A percentile compares a stretch with the other conserved stretches of the same genome.
Evolutionary conservation across 1,140 invertebrate species (phyloP).

Genomic region (Acromyrmex heyeri): DNA sequence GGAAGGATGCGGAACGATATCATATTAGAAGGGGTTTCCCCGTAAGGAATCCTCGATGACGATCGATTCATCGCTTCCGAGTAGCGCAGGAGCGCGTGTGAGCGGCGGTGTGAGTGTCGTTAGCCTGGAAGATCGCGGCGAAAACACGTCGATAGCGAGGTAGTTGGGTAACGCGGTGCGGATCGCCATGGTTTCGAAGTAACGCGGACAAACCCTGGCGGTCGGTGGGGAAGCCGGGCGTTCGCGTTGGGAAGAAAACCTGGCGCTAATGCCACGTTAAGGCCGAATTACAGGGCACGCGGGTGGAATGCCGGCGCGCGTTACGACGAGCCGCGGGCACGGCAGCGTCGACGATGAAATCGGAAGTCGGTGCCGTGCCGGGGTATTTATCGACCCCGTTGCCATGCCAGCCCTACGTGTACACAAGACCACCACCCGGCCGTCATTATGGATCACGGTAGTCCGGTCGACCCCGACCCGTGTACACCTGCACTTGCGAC

Average conservation of each 20-base stretch:
- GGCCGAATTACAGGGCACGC: slow-evolving; percentile 67
- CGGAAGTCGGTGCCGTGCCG: slow-evolving; percentile 79
- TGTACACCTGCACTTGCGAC: slow-evolving; percentile 27
- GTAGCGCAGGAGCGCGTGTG: background rate
- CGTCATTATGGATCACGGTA: slow-evolving; percentile 80
- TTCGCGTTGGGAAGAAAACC: slow-evolving; percentile 22
- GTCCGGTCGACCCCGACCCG: slow-evolving; percentile 50
- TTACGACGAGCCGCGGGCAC: slow-evolving; percentile 53
- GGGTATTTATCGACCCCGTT: slow-evolving; percentile 84
- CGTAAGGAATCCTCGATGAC: slow-evolving; percentile 26
- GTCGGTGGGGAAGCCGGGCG: background rate
- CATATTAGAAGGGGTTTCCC: background rate
- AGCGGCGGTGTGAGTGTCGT: background rate
- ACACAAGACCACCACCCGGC: slow-evolving; percentile 79
- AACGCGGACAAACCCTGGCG: background rate
- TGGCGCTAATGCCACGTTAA: slow-evolving; percentile 47
- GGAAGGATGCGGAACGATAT: background rate
- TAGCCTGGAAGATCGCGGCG: slow-evolving; percentile 24
- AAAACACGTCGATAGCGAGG: background rate
- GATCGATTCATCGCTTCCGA: slow-evolving; percentile 52
- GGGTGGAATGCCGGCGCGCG: slow-evolving; percentile 49
- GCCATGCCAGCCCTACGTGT: slow-evolving; percentile 83
- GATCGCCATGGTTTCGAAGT: slow-evolving; percentile 49
- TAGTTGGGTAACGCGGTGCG: background rate
- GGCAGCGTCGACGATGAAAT: slow-evolving; percentile 76